These are phyloP conservation scores for Simalia tracyae DNA, from an alignment of 2,797 vertebrate genomes.

Conservation along the genomic window DNA sequence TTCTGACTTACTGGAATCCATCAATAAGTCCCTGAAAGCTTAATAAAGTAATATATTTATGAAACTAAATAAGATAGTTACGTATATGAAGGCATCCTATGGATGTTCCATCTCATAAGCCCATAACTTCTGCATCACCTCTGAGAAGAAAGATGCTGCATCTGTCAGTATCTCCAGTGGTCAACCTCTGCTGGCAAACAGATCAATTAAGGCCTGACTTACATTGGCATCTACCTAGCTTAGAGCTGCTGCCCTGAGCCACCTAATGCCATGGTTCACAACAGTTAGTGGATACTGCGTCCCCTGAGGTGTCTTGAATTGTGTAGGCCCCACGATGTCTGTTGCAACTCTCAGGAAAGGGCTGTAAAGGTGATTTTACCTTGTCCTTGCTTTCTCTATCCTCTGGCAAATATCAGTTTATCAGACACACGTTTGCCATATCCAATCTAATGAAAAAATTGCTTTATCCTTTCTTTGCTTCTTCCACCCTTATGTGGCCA, in stretches of 20 bases:
- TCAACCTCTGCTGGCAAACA: not conserved
- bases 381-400: not conserved
- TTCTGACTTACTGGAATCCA: constrained; percentile 74
- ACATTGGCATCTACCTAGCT: not conserved
- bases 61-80: constrained; percentile 68
- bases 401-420: not conserved
- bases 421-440: not conserved
- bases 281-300: not conserved
- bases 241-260: not conserved
- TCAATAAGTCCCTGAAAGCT: constrained; percentile 75
- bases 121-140: not conserved
- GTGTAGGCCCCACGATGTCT: not conserved
- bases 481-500: not conserved
- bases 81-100: not conserved
- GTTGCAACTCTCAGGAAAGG: not conserved
- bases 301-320: not conserved
- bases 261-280: not conserved
- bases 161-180: not conserved
- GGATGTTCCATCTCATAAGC: not conserved
- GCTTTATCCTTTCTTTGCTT: not conserved
- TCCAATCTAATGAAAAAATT: not conserved
- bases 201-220: not conserved
- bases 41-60: constrained; percentile 65
- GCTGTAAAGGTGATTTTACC: not conserved
- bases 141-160: not conserved